Conservation (phyloP, 2,888 invertebrate species). For the Trachelus troglodyta region DNA sequence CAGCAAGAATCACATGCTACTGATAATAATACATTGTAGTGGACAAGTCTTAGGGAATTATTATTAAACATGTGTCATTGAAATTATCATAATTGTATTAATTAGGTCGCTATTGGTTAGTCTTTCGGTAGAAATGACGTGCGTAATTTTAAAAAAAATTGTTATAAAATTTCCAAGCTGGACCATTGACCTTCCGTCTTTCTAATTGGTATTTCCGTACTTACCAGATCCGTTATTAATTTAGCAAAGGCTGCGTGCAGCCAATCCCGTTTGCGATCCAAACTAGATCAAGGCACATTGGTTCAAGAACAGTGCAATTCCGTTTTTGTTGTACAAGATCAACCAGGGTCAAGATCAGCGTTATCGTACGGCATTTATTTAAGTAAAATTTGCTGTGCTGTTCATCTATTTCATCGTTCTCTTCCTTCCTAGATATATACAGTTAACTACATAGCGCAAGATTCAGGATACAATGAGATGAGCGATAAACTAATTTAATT, state of each 20-base stretch:
- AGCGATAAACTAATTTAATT: neutral
- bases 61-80: neutral
- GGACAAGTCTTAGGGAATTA: neutral
- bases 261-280: neutral
- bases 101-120: neutral
- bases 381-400: neutral
- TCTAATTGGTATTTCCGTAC: neutral
- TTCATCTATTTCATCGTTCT: neutral
- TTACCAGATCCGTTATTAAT: neutral
- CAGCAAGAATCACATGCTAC: neutral
- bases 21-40: neutral
- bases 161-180: neutral
- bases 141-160: neutral
- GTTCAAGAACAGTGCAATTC: slow-evolving; percentile 1
- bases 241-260: neutral
- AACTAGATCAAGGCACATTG: neutral
- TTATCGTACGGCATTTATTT: neutral
- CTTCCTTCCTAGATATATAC: neutral
- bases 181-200: neutral
- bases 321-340: neutral
- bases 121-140: neutral
- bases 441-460: neutral
- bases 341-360: slow-evolving; percentile 1
- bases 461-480: neutral
- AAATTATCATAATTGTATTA: neutral